Percentiles rank a stretch among this genome's conserved stretches.
These are phyloP conservation scores for Melanotaenia nigrans DNA, from an alignment of 2,797 vertebrate species.

Conservation along the genomic window DNA sequence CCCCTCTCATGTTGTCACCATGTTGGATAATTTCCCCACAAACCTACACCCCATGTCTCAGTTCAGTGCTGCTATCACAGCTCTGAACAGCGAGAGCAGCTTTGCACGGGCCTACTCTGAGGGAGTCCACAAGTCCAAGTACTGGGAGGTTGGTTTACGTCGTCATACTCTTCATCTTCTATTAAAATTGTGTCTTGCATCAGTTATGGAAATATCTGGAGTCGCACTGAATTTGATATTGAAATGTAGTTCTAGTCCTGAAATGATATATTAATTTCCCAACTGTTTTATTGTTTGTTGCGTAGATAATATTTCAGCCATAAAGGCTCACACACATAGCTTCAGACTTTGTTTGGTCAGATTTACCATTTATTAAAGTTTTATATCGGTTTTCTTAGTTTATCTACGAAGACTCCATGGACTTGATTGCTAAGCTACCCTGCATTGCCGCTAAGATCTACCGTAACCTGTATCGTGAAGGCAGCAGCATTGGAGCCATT, in stretches of 20 bases:
- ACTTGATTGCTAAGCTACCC: constrained; percentile 96
- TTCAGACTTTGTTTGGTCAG: background rate
- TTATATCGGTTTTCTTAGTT: constrained; percentile 75
- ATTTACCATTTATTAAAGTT: background rate
- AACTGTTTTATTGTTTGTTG: background rate
- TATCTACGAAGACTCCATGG: constrained; percentile 96
- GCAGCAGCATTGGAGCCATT: constrained; percentile 97
- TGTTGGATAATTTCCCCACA: constrained; percentile 97
- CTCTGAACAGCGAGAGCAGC: constrained; percentile 96
- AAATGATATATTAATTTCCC: background rate
- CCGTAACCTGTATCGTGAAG: constrained; percentile 95
- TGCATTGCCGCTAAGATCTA: constrained; percentile 98
- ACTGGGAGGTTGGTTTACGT: constrained; percentile 91
- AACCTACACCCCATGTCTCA: constrained; percentile 98
- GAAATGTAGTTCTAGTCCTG: background rate
- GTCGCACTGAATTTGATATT: background rate
- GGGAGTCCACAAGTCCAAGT: constrained; percentile 92
- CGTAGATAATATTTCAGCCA: background rate
- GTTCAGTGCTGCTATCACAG: constrained; percentile 94
- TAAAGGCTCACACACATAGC: background rate
- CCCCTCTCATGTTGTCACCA: constrained; percentile 96
- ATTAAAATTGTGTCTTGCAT: background rate
- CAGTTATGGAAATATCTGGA: background rate
- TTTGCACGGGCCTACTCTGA: constrained; percentile 94
- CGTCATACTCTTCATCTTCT: background rate